Conservation (phyloP, 2,888 invertebrate genomes). For the Luffia ferchaultella region DNA sequence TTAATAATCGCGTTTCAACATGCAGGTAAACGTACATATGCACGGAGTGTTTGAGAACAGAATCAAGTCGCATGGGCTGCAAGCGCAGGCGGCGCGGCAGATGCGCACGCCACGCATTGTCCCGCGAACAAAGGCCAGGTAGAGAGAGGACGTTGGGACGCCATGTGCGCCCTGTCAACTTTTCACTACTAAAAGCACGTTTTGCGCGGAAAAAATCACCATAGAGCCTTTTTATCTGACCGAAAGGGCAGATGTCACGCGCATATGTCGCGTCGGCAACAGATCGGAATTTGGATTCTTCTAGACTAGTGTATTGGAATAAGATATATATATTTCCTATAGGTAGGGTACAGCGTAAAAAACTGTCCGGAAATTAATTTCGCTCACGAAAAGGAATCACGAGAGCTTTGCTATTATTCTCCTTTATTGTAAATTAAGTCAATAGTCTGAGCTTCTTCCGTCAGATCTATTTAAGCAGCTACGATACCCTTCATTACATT, state of each 20-base stretch:
- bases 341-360: too few relatives aligned
- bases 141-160: constrained; percentile 43
- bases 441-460: not conserved
- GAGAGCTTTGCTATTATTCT: not conserved
- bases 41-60: constrained; percentile 6
- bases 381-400: not conserved
- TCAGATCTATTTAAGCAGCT: not conserved
- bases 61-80: constrained; percentile 15
- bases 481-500: constrained; percentile 1
- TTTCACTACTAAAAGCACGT: constrained; percentile 44
- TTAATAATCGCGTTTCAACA: too few relatives aligned
- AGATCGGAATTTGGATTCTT: too few relatives aligned
- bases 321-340: too few relatives aligned
- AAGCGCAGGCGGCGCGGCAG: constrained; percentile 29
- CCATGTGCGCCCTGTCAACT: constrained; percentile 63
- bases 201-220: constrained; percentile 43
- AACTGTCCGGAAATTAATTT: too few relatives aligned
- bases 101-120: constrained; percentile 61
- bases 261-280: constrained; percentile 50
- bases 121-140: constrained; percentile 57
- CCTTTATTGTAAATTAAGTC: not conserved
- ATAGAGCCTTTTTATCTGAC: constrained; percentile 46
- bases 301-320: too few relatives aligned
- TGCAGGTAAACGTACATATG: too few relatives aligned
- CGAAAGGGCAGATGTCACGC: constrained; percentile 44